Conservation (phyloP, 2,797 vertebrate genomes). For the Valencia hispanica region DNA sequence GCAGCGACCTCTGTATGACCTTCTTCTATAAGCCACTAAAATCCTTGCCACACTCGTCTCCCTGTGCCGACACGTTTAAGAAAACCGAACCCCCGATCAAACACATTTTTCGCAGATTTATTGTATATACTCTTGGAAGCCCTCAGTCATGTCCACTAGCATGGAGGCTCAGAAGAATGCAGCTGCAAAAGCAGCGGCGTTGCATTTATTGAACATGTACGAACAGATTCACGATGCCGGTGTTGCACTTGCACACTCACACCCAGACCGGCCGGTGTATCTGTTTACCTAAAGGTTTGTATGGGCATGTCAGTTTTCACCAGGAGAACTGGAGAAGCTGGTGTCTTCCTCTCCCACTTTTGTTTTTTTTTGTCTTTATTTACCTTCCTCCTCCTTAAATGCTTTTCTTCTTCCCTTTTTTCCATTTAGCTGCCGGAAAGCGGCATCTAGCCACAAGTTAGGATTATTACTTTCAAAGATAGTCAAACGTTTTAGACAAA, state of each 20-base stretch:
- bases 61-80: slow-evolving; percentile 39
- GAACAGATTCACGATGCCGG: slow-evolving; percentile 3
- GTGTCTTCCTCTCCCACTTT: neutral
- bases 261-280: slow-evolving; percentile 37
- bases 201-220: neutral
- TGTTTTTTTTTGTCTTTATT: neutral
- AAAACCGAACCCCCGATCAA: slow-evolving; percentile 6
- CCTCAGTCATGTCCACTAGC: neutral
- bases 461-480: neutral
- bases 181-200: neutral
- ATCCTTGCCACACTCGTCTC: neutral
- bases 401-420: neutral
- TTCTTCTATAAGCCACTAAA: neutral
- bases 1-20: neutral
- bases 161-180: slow-evolving; percentile 3
- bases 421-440: neutral
- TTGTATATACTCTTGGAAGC: neutral
- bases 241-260: slow-evolving; percentile 11
- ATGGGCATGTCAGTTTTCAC: slow-evolving; percentile 47
- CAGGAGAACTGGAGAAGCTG: neutral
- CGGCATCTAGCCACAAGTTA: neutral
- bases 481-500: neutral
- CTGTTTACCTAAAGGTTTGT: slow-evolving; percentile 52
- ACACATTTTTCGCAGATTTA: neutral
- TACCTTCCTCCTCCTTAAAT: no score